Percentiles rank a stretch among this genome's conserved stretches.
phyloP scores from a whole-genome alignment of 2,888 invertebrate species.

The Tryphoninae sp. region DNA sequence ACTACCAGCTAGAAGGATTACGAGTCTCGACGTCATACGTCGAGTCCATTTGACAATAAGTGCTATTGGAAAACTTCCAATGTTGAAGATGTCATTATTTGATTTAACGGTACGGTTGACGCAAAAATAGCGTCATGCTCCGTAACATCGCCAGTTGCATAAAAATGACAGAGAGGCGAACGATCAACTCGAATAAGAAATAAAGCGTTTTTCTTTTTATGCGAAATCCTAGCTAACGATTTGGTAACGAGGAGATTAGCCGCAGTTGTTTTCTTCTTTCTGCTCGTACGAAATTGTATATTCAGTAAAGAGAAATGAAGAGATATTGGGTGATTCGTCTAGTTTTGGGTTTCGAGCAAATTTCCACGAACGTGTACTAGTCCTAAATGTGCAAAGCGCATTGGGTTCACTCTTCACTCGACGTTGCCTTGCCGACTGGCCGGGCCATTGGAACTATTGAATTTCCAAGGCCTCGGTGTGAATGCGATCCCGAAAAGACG shows the following conservation, averaged over 20 bases:
- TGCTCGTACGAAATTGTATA: background rate
- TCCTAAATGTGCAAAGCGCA: background rate
- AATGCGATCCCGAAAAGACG: slow-evolving; percentile 32
- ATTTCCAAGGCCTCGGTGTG: slow-evolving; percentile 18
- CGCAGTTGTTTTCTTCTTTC: no score
- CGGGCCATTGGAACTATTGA: slow-evolving; percentile 23
- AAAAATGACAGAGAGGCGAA: background rate
- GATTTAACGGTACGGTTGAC: background rate
- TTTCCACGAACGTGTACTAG: background rate
- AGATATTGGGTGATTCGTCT: background rate
- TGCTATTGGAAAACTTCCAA: background rate
- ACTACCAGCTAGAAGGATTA: background rate
- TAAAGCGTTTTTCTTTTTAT: background rate
- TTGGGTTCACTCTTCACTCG: background rate
- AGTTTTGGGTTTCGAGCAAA: background rate
- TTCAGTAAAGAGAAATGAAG: background rate
- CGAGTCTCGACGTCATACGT: background rate
- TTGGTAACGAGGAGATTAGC: no score
- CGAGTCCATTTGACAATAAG: background rate
- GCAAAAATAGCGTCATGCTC: slow-evolving; percentile 5
- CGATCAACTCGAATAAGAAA: background rate
- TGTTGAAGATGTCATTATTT: background rate
- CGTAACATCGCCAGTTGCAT: background rate
- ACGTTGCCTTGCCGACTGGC: slow-evolving; percentile 9
- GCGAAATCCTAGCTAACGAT: no score